These are phyloP conservation scores for Cartodere bifasciata DNA, from an alignment of 2,888 invertebrate genomes.

Conservation along the genomic window DNA sequence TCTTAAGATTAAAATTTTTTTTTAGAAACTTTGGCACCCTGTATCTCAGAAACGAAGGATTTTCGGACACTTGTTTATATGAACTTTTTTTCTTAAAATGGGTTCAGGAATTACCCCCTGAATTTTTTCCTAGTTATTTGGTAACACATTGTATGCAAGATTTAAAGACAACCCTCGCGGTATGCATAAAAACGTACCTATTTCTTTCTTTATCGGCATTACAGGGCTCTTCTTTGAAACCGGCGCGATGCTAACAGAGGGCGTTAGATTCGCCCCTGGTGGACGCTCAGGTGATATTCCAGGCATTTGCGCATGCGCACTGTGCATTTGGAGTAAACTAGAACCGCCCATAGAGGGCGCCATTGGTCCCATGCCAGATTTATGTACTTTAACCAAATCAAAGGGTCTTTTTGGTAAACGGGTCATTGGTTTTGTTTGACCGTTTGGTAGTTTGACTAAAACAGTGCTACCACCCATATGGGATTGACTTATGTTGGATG, in stretches of 20 bases:
- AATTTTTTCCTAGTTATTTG: too few species aligned
- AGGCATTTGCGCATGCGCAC: too few species aligned
- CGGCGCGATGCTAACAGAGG: slow-evolving; percentile 39
- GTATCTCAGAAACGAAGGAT: too few species aligned
- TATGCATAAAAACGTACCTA: neutral
- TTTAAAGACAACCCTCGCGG: too few species aligned
- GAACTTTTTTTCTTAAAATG: too few species aligned
- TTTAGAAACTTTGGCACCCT: too few species aligned
- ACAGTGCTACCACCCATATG: slow-evolving; percentile 36
- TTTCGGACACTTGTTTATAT: too few species aligned
- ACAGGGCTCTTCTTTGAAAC: slow-evolving; percentile 26
- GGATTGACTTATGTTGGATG: slow-evolving; percentile 30
- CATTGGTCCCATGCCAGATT: slow-evolving; percentile 13
- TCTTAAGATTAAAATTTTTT: too few species aligned
- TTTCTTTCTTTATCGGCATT: slow-evolving; percentile 16
- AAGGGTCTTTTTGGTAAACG: slow-evolving; percentile 30
- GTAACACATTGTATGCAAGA: slow-evolving; percentile 5
- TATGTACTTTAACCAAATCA: slow-evolving; percentile 32
- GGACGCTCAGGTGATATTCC: slow-evolving; percentile 36
- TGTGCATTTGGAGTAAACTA: slow-evolving; percentile 40
- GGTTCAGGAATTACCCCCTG: too few species aligned
- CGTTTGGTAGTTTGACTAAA: slow-evolving; percentile 35
- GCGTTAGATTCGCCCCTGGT: slow-evolving; percentile 31
- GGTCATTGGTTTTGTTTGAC: slow-evolving; percentile 35
- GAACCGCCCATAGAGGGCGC: slow-evolving; percentile 6